Conservation (phyloP, 2,797 vertebrate species). For the Lepus oiostolus region DNA sequence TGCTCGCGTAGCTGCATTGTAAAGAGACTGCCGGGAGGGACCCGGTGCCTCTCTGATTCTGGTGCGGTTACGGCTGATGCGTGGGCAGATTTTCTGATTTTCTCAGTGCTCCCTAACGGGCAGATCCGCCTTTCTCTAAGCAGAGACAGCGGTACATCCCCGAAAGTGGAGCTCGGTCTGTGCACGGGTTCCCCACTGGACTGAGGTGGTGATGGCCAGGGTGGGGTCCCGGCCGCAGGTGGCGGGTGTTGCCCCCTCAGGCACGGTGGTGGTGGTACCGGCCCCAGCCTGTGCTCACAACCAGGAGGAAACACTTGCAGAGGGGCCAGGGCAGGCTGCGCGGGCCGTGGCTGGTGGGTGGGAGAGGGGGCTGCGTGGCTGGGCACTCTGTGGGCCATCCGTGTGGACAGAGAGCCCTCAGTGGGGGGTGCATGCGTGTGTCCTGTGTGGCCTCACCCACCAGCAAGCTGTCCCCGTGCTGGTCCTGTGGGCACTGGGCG, state of each 20-base stretch:
- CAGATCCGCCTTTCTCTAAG: background rate
- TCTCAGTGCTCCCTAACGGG: background rate
- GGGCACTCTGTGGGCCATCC: too few relatives aligned
- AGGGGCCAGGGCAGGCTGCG: background rate
- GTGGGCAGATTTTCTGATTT: background rate
- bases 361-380: background rate
- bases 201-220: background rate
- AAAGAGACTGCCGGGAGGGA: background rate
- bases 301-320: background rate
- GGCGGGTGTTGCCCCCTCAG: background rate
- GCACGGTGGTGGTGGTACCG: too few relatives aligned
- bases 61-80: background rate
- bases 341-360: background rate
- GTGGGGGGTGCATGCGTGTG: background rate
- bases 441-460: background rate
- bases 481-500: too few relatives aligned
- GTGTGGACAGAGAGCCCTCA: background rate
- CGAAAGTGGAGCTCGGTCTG: background rate
- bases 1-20: background rate
- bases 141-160: background rate
- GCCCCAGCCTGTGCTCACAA: background rate
- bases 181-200: background rate
- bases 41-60: conserved; percentile 29
- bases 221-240: too few relatives aligned
- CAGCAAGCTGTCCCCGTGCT: too few relatives aligned